Evolutionary conservation across 2,888 invertebrate species (phyloP).

Genomic region (Oxyscelio sp.): DNA sequence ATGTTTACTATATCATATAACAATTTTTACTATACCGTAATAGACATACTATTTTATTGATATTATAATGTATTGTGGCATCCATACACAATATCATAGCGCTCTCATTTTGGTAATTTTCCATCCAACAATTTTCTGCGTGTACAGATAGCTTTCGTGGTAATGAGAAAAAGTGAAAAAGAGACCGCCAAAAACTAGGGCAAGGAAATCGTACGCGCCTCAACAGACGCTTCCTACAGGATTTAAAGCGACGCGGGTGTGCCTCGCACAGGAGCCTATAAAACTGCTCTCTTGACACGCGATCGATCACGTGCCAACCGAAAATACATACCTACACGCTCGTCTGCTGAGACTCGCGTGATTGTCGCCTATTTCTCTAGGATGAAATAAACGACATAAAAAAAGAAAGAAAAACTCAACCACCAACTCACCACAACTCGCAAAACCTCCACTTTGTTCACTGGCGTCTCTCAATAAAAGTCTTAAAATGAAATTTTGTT

Average conservation of each 20-base stretch:
- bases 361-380: slow-evolving; percentile 40
- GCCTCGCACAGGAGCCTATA: slow-evolving; percentile 30
- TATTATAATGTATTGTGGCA: too few species aligned
- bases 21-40: too few species aligned
- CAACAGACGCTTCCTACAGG: slow-evolving; percentile 9
- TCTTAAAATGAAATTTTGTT: neutral
- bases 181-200: slow-evolving; percentile 39
- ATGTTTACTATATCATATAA: too few species aligned
- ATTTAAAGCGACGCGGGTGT: slow-evolving; percentile 45
- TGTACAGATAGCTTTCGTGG: too few species aligned
- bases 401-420: slow-evolving; percentile 14
- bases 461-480: too few species aligned
- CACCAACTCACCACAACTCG: too few species aligned
- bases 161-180: too few species aligned
- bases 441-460: too few species aligned
- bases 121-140: too few species aligned
- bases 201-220: slow-evolving; percentile 11
- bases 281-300: slow-evolving; percentile 27
- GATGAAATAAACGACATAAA: slow-evolving; percentile 10
- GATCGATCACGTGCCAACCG: slow-evolving; percentile 60
- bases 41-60: too few species aligned
- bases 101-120: too few species aligned
- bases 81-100: too few species aligned
- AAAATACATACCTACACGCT: slow-evolving; percentile 31
- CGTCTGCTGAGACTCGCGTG: slow-evolving; percentile 34